Evolutionary conservation across 2,113 vertebrate genomes (phyloP).

Genomic region (Corythaixoides concolor): DNA sequence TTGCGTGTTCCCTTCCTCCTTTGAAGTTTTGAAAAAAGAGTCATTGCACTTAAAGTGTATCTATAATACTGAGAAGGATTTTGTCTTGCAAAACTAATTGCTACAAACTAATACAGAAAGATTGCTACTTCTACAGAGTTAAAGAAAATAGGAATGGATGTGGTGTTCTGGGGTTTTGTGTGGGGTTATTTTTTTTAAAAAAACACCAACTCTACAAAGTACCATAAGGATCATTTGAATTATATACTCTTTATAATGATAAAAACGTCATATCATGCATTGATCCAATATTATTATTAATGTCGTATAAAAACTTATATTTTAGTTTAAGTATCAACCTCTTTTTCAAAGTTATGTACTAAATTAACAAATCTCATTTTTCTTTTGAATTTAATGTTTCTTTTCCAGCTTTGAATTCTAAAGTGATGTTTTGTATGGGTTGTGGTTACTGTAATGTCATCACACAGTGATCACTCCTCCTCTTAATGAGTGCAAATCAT

Average conservation of each 20-base stretch:
- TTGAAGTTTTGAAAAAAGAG: background rate
- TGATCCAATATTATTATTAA: background rate
- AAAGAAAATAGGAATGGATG: background rate
- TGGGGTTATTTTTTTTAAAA: background rate
- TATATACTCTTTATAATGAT: background rate
- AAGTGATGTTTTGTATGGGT: background rate
- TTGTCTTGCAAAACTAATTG: background rate
- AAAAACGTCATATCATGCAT: background rate
- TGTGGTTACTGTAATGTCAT: background rate
- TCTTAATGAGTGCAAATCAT: background rate
- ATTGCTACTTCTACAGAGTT: background rate
- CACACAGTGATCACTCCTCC: background rate
- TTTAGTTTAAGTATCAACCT: background rate
- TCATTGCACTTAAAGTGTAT: background rate
- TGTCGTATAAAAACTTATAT: fast-evolving
- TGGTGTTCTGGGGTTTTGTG: background rate
- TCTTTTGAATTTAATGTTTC: background rate
- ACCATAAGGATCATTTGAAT: background rate
- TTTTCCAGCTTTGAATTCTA: background rate
- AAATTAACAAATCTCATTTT: background rate
- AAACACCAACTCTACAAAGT: background rate
- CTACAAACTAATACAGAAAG: background rate
- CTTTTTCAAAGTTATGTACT: background rate
- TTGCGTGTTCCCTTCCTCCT: background rate
- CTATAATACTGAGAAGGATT: background rate